Percentiles rank a stretch among this genome's conserved stretches.
Conservation (phyloP, 2,113 vertebrate species). For the Cheirogaleus medius region DNA sequence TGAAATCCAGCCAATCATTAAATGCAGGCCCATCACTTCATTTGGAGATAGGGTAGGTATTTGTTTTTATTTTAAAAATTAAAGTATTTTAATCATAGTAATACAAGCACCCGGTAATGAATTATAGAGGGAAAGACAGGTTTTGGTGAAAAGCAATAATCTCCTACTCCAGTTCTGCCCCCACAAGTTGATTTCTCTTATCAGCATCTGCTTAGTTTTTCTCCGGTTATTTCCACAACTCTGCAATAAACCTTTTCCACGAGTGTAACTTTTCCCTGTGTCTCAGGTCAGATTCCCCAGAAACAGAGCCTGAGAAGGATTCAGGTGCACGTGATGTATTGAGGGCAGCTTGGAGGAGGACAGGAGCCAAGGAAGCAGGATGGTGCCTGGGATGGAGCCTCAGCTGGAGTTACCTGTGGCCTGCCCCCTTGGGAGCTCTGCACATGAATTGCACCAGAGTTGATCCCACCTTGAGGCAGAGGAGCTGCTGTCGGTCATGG, state of each 20-base stretch:
- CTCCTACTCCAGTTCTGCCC: background rate
- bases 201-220: background rate
- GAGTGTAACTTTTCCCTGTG: background rate
- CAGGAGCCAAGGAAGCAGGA: background rate
- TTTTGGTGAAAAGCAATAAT: background rate
- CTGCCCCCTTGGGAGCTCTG: background rate
- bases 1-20: background rate
- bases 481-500: background rate
- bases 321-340: background rate
- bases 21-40: background rate
- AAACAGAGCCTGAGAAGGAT: background rate
- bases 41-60: background rate
- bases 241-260: background rate
- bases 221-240: background rate
- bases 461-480: background rate
- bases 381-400: background rate
- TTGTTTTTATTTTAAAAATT: background rate
- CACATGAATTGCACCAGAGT: background rate
- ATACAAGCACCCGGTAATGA: background rate
- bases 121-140: background rate
- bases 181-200: background rate
- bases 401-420: no score
- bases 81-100: background rate
- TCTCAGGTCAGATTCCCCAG: background rate
- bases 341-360: background rate